These are phyloP conservation scores for Echinarachnius parma DNA, from an alignment of 53 echinoderm and acorn worm genomes.

Conservation along the genomic window DNA sequence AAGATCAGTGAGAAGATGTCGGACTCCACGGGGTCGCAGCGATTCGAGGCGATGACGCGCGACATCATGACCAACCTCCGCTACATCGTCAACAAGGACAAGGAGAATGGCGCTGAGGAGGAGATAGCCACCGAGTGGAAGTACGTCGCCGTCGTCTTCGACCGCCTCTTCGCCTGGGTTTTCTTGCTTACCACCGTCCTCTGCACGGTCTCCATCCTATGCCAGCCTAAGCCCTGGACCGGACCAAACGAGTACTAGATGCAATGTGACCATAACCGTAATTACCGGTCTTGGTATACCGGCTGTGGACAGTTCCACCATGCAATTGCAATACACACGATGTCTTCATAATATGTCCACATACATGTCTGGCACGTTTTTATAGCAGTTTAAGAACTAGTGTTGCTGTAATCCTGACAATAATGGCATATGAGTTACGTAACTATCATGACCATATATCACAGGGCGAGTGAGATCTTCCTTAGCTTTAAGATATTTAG, in stretches of 20 bases:
- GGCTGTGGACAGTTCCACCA: no score
- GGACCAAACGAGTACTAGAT: conserved; percentile 13
- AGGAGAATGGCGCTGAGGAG: conserved; percentile 65
- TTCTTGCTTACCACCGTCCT: conserved; percentile 44
- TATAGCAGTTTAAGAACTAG: no score
- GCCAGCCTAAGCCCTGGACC: conserved; percentile 56
- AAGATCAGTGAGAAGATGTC: conserved; percentile 32
- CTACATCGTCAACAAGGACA: conserved; percentile 40
- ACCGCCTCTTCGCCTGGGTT: conserved; percentile 63
- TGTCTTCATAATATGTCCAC: no score
- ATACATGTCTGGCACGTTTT: no score
- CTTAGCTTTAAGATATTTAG: no score
- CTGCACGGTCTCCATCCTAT: conserved; percentile 54
- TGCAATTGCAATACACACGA: no score
- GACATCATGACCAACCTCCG: conserved; percentile 51
- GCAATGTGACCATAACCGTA: no score
- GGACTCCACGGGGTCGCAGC: not conserved
- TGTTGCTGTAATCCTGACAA: no score
- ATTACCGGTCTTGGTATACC: no score
- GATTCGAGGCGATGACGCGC: conserved; percentile 42
- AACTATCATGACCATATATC: no score
- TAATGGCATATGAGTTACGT: no score
- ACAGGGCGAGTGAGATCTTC: no score
- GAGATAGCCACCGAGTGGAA: conserved; percentile 69
- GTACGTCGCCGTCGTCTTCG: conserved; percentile 62